Percentiles rank a stretch among this genome's conserved stretches.
Conservation (phyloP, 2,797 vertebrate species). For the Dryobates pubescens region DNA sequence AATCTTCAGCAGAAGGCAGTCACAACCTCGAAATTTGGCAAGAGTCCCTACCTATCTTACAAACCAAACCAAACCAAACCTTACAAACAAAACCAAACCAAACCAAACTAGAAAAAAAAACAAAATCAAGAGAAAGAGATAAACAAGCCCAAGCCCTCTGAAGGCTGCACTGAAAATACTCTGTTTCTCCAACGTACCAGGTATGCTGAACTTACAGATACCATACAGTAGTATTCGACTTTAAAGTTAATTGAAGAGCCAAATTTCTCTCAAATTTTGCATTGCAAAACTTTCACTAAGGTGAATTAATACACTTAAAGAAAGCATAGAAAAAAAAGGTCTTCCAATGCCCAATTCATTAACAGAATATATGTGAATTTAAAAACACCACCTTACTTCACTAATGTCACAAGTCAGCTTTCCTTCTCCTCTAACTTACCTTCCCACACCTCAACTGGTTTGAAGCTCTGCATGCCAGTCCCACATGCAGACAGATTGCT, state of each 20-base stretch:
- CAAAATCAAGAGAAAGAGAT: no score
- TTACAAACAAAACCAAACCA: not conserved
- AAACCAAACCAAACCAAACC: not conserved
- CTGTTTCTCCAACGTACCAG: conserved; percentile 20
- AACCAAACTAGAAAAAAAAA: no score
- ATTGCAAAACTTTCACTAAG: conserved; percentile 55
- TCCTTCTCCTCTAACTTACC: conserved; percentile 38
- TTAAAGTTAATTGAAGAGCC: conserved; percentile 25
- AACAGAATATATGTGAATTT: not conserved
- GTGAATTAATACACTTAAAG: conserved; percentile 55
- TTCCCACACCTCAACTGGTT: not conserved
- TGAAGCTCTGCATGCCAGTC: not conserved
- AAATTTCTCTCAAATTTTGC: conserved; percentile 52
- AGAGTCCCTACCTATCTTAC: conserved; percentile 34
- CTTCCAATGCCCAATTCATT: conserved; percentile 52
- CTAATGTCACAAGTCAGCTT: not conserved
- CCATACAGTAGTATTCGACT: conserved; percentile 13
- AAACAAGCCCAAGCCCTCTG: not conserved
- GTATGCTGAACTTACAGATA: conserved; percentile 12
- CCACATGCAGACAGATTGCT: not conserved
- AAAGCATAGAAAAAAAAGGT: conserved; percentile 29
- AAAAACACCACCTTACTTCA: not conserved
- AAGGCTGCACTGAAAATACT: conserved; percentile 43
- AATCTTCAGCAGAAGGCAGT: conserved; percentile 44
- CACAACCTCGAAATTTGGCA: conserved; percentile 60